These are phyloP conservation scores for Agrilus planipennis DNA, from an alignment of 1,140 invertebrate species.

Conservation along the genomic window DNA sequence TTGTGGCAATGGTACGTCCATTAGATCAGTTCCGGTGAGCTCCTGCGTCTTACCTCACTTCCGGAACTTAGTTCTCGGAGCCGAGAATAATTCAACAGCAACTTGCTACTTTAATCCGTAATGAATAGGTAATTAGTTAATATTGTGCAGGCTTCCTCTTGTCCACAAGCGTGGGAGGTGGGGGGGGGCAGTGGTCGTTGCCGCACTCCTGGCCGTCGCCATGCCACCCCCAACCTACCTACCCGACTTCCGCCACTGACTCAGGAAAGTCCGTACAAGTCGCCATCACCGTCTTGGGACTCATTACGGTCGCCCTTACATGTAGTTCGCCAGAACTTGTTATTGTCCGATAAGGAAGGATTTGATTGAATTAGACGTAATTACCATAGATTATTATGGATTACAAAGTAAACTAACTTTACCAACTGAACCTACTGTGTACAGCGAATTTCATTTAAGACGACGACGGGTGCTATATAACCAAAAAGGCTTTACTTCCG, in stretches of 20 bases:
- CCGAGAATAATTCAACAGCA: slow-evolving; percentile 32
- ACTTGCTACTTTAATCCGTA: slow-evolving; percentile 35
- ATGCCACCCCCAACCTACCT: slow-evolving; percentile 1
- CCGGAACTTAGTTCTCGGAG: slow-evolving; percentile 28
- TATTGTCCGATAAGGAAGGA: slow-evolving; percentile 23
- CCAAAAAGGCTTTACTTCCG: neutral
- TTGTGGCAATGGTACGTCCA: no score
- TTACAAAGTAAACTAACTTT: slow-evolving; percentile 8
- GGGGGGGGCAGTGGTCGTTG: no score
- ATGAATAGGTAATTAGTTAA: slow-evolving; percentile 36
- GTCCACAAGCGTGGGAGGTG: slow-evolving; percentile 19
- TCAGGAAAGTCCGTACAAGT: slow-evolving; percentile 12
- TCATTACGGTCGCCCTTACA: slow-evolving; percentile 19
- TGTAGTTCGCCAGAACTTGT: slow-evolving; percentile 16
- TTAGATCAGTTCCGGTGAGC: slow-evolving; percentile 28
- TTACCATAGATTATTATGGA: slow-evolving; percentile 25
- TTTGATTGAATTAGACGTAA: slow-evolving; percentile 29
- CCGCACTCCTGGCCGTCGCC: no score
- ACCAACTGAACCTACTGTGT: neutral
- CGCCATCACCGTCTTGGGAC: slow-evolving; percentile 22
- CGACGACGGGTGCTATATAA: neutral
- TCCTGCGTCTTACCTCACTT: slow-evolving; percentile 30
- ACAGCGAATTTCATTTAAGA: neutral
- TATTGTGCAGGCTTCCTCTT: slow-evolving; percentile 29
- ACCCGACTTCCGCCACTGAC: slow-evolving; percentile 6